Conservation (phyloP, 2,888 invertebrate species). For the Anoplius nigerrimus region DNA sequence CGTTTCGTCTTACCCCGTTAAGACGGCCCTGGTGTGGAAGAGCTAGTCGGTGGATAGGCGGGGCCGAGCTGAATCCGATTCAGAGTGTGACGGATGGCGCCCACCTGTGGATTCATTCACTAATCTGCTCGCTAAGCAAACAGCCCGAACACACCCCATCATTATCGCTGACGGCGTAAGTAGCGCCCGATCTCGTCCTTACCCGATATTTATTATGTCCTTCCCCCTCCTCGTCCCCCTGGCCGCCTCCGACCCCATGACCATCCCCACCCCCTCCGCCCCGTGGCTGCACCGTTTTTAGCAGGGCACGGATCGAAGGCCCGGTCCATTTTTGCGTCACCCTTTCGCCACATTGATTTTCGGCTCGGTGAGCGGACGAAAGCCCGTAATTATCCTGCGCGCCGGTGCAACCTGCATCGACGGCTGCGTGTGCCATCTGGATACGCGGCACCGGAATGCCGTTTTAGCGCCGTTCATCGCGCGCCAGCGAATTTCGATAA, state of each 20-base stretch:
- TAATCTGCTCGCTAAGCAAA: constrained; percentile 75
- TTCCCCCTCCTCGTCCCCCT: constrained; percentile 21
- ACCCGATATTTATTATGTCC: constrained; percentile 69
- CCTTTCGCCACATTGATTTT: constrained; percentile 63
- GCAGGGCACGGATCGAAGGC: constrained; percentile 58
- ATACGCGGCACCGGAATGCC: constrained; percentile 20
- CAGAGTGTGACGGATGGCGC: constrained; percentile 74
- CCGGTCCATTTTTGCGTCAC: constrained; percentile 58
- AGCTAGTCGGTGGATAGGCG: constrained; percentile 64
- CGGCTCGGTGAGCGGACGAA: constrained; percentile 28
- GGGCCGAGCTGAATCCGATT: constrained; percentile 62
- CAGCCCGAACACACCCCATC: constrained; percentile 73
- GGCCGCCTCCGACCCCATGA: constrained; percentile 20
- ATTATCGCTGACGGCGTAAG: constrained; percentile 75
- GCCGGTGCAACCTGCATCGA: constrained; percentile 34
- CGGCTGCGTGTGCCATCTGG: constrained; percentile 53
- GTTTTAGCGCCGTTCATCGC: constrained; percentile 2
- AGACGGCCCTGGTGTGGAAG: constrained; percentile 46
- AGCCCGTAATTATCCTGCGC: constrained; percentile 42
- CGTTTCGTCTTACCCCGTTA: constrained; percentile 33
- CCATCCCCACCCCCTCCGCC: constrained; percentile 16
- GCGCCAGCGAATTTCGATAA: background rate
- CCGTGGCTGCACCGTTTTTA: constrained; percentile 48
- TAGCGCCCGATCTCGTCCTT: constrained; percentile 66
- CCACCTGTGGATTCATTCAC: constrained; percentile 76